Conservation (phyloP, 2,797 vertebrate genomes). For the Falco naumanni region DNA sequence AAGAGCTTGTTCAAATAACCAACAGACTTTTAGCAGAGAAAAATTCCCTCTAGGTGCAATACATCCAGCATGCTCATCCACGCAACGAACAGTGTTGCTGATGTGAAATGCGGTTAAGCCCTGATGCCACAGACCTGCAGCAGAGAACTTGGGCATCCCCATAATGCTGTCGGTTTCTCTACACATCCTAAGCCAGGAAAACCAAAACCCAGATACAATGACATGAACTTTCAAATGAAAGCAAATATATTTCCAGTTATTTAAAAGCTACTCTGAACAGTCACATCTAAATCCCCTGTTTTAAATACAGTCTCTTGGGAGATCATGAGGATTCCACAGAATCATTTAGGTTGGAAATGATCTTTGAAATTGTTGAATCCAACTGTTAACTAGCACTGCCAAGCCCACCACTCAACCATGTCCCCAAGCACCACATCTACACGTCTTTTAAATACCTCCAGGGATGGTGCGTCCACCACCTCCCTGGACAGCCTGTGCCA, state of each 20-base stretch:
- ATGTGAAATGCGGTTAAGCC: neutral
- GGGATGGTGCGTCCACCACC: no score
- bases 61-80: neutral
- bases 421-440: neutral
- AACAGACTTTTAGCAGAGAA: neutral
- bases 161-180: neutral
- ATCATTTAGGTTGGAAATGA: no score
- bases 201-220: neutral
- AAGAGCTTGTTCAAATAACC: neutral
- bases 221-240: neutral
- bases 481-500: no score
- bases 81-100: fast-evolving
- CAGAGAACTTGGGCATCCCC: neutral
- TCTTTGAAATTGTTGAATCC: no score
- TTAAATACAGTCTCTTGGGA: neutral
- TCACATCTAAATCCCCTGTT: neutral
- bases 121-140: neutral
- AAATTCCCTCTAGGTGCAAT: neutral
- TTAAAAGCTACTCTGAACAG: neutral
- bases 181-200: neutral
- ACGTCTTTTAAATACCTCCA: neutral
- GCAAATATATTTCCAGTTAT: neutral
- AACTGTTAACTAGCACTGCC: no score
- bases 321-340: neutral
- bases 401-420: no score